phyloP scores from a whole-genome alignment of 2,113 vertebrate genomes.

The Amazona vittata region DNA sequence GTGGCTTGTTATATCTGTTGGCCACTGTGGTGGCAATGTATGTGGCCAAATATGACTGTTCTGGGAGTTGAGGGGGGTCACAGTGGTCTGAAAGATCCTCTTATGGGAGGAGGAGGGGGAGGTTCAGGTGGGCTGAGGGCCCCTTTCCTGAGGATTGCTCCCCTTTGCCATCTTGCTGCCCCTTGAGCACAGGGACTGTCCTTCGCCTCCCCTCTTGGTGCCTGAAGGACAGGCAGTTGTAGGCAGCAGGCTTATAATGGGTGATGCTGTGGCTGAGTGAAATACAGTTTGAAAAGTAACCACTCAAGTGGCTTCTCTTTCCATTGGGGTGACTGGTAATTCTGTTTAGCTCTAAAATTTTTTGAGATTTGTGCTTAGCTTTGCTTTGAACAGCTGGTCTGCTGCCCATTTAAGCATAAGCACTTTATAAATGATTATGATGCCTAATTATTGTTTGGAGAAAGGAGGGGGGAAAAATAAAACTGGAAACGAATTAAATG shows the following conservation, averaged over 20 bases:
- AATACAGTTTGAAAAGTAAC: background rate
- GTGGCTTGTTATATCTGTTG: background rate
- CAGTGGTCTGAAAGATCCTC: background rate
- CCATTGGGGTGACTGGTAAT: background rate
- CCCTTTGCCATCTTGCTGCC: background rate
- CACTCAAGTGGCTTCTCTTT: background rate
- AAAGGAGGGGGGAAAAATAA: background rate
- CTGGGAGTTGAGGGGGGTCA: background rate
- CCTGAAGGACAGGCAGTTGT: background rate
- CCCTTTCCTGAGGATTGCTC: background rate
- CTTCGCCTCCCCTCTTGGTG: accelerated
- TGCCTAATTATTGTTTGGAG: background rate
- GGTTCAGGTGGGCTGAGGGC: background rate
- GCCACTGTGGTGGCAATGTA: background rate
- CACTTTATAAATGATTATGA: background rate
- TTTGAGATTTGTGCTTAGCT: background rate
- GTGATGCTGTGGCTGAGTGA: background rate
- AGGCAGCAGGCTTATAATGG: background rate
- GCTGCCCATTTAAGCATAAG: background rate
- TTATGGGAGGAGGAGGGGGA: background rate
- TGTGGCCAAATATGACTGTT: background rate
- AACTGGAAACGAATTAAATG: background rate
- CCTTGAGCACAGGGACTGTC: background rate
- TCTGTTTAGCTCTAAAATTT: background rate
- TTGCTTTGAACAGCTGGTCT: background rate